phyloP scores from a whole-genome alignment of 2,797 vertebrate species.

The Cyclopterus lumpus region DNA sequence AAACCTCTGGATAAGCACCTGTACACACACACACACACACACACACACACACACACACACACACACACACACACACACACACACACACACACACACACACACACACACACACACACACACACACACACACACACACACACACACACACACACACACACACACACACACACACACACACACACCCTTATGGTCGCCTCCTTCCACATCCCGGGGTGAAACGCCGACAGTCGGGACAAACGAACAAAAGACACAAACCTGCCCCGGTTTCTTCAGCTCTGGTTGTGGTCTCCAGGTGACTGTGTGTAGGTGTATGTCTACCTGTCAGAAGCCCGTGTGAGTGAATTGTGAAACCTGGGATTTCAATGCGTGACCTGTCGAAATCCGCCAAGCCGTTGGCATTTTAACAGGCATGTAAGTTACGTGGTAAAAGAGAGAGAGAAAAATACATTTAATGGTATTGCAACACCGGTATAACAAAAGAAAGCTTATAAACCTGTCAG shows the following conservation, averaged over 20 bases:
- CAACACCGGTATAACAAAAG: constrained; percentile 21
- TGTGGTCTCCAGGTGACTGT: constrained; percentile 43
- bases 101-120: neutral
- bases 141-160: too few relatives aligned
- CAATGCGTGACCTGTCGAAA: constrained; percentile 52
- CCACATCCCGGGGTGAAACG: neutral
- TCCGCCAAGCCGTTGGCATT: constrained; percentile 42
- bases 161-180: neutral
- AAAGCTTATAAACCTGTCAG: constrained; percentile 30
- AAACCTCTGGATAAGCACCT: constrained; percentile 28
- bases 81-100: too few relatives aligned
- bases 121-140: neutral
- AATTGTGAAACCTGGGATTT: constrained; percentile 53
- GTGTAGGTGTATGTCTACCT: constrained; percentile 32
- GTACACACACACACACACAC: neutral
- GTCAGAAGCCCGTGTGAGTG: constrained; percentile 40
- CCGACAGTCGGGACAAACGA: too few relatives aligned
- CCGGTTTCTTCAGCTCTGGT: too few relatives aligned
- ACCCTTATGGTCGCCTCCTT: neutral
- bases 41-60: neutral
- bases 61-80: neutral
- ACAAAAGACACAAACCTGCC: too few relatives aligned
- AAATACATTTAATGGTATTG: constrained; percentile 18
- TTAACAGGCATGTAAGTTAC: constrained; percentile 47
- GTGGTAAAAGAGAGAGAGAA: neutral